Evolutionary conservation across 1,140 invertebrate species (phyloP).

Genomic region (Drosophila navojoa): DNA sequence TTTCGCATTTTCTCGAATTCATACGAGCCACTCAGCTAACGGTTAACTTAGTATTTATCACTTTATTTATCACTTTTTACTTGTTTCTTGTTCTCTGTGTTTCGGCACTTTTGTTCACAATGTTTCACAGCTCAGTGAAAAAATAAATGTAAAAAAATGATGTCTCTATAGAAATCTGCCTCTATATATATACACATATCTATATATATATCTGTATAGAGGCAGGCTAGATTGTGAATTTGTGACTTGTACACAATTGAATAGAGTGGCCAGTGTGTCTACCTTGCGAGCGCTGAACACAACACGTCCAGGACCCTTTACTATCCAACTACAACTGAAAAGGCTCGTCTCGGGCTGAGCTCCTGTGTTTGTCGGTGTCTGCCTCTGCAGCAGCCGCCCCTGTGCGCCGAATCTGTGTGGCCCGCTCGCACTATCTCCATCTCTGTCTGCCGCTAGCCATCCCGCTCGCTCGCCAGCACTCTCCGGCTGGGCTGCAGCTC

Average conservation of each 20-base stretch:
- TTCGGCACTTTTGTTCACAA: background rate
- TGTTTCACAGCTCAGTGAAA: background rate
- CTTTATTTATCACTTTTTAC: background rate
- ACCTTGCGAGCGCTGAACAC: constrained; percentile 79
- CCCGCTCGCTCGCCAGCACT: background rate
- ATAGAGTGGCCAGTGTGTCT: constrained; percentile 18
- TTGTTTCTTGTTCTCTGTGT: background rate
- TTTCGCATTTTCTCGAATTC: background rate
- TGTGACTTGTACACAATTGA: constrained; percentile 11
- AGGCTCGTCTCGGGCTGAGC: constrained; percentile 53
- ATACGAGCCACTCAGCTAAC: background rate
- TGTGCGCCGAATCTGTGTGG: constrained; percentile 68
- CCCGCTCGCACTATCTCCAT: constrained; percentile 7
- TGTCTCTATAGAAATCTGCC: background rate
- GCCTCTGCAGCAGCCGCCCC: constrained; percentile 66
- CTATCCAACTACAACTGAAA: constrained; percentile 82
- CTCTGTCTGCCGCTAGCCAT: background rate
- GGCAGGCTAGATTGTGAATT: constrained; percentile 10
- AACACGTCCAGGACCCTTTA: constrained; percentile 80
- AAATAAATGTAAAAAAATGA: constrained; percentile 1
- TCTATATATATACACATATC: constrained; percentile 3
- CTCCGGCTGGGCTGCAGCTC: background rate
- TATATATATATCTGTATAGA: background rate
- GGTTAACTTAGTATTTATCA: background rate
- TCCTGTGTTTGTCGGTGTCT: constrained; percentile 8